phyloP scores from a whole-genome alignment of 2,113 vertebrate genomes.

The Erinaceus europaeus region DNA sequence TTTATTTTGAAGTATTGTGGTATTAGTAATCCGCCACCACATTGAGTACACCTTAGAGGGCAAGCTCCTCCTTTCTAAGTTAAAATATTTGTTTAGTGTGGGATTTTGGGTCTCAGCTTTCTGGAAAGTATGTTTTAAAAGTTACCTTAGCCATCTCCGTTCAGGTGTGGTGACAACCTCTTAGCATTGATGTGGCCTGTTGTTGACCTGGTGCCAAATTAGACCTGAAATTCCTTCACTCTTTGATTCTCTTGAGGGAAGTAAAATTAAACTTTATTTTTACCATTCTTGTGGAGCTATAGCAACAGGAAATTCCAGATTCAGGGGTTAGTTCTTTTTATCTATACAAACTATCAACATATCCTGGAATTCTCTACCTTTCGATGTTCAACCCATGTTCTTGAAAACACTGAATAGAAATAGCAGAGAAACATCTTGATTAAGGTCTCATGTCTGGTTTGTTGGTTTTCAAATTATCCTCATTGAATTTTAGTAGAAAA shows the following conservation, averaged over 20 bases:
- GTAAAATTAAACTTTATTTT: not conserved
- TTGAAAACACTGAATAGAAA: not conserved
- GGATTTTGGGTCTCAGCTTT: constrained; percentile 10
- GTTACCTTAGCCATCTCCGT: not conserved
- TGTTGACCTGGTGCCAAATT: constrained; percentile 4
- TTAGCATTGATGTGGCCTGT: constrained; percentile 39
- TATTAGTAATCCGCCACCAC: not conserved
- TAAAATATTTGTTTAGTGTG: constrained; percentile 54
- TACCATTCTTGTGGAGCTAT: not conserved
- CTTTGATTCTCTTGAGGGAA: not conserved
- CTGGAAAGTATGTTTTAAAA: constrained; percentile 48
- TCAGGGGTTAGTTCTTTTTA: not conserved
- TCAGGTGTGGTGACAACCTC: constrained; percentile 29
- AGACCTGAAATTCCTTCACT: not conserved
- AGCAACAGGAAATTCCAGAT: not conserved
- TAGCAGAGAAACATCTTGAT: not conserved
- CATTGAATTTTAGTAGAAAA: not conserved
- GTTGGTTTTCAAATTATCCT: not conserved
- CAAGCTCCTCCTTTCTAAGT: not conserved
- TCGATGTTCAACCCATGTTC: not conserved
- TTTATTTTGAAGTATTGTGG: constrained; percentile 15
- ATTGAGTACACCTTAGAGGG: not conserved
- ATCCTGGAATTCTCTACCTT: not conserved
- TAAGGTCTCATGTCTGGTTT: not conserved
- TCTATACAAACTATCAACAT: not conserved